These are phyloP conservation scores for Aspiorhynchus laticeps DNA, from an alignment of 2,113 vertebrate genomes.

Conservation along the genomic window DNA sequence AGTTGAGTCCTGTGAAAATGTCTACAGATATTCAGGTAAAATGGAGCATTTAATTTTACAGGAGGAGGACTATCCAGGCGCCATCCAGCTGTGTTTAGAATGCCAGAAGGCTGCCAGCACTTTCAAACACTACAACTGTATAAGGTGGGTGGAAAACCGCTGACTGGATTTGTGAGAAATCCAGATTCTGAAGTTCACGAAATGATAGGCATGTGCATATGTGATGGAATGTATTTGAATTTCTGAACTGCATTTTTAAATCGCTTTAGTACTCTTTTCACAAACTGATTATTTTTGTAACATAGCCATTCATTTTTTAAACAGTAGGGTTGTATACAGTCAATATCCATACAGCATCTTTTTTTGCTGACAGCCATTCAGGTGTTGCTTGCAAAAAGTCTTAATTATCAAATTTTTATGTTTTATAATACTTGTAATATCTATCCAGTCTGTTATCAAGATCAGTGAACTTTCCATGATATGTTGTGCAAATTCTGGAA, in stretches of 20 bases:
- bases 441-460: neutral
- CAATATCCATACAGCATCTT: neutral
- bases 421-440: neutral
- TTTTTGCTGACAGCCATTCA: neutral
- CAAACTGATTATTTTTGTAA: neutral
- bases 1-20: neutral
- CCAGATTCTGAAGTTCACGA: neutral
- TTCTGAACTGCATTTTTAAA: too few species aligned
- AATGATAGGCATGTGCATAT: neutral
- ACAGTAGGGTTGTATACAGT: neutral
- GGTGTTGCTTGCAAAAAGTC: neutral
- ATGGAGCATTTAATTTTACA: conserved; percentile 60
- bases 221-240: too few species aligned
- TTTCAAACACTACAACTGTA: conserved; percentile 99
- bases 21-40: neutral
- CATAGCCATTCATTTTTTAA: neutral
- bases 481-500: neutral
- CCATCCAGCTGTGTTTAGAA: conserved; percentile 96
- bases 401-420: too few species aligned
- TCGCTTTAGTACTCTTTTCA: too few species aligned
- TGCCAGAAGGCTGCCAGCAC: conserved; percentile 98
- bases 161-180: neutral
- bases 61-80: conserved; percentile 98
- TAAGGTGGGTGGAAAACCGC: conserved; percentile 81
- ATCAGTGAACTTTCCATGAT: neutral